Evolutionary conservation across 2,888 invertebrate genomes (phyloP), one percentile per base, ranked within the genome.

Genomic region (Aporophyla lueneburgensis): DNA sequence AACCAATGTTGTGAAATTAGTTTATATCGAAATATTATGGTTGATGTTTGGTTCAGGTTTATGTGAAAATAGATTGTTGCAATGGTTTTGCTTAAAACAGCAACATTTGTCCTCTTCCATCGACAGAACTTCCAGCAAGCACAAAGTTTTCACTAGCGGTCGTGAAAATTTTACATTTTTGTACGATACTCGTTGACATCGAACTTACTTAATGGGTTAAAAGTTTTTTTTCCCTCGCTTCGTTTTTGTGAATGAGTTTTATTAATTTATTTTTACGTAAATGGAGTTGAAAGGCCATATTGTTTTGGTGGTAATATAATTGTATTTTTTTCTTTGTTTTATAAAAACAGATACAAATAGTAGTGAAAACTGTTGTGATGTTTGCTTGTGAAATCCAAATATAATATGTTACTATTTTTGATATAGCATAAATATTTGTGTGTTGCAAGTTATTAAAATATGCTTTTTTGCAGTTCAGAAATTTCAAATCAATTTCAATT

Each of bases 1-100:
- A 76, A 76, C 61, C 24, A 54, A 54, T n/a, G 19, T 54, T 67
- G 19, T 19, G 24, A 59, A 27, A 66, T 53, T 76, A 74, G 27
- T 65, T 59, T 24, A 46, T 33, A 19, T 7, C 46, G 14, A 51
- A 51, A 65, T 67, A 24, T 19, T 43, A 33, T 46, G 33, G 3
- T 14, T 3, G 24, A 14, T 49, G n/a, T 27, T 66, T 12, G 6
- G 5, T 5, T 33, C 5, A 51, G 21, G 27, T 51, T 51, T 7
- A 21, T 21, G 12, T 51, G 16, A 5, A 33, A 51, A n/a, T 21
- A 21, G 7, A 49, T 0, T 5, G 9, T 7, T 9, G 43, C 43
- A 9, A 43, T 43, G 9, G 5, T 43, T 43, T 43, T 43, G 43
- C 9, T 43, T 43, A 43, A 7, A 43, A 43, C 43, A 6, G 9